A percentile compares a stretch with the other conserved stretches of the same genome.
These are phyloP conservation scores for Empidonax alnorum DNA, from an alignment of 2,113 vertebrate species.

Conservation along the genomic window DNA sequence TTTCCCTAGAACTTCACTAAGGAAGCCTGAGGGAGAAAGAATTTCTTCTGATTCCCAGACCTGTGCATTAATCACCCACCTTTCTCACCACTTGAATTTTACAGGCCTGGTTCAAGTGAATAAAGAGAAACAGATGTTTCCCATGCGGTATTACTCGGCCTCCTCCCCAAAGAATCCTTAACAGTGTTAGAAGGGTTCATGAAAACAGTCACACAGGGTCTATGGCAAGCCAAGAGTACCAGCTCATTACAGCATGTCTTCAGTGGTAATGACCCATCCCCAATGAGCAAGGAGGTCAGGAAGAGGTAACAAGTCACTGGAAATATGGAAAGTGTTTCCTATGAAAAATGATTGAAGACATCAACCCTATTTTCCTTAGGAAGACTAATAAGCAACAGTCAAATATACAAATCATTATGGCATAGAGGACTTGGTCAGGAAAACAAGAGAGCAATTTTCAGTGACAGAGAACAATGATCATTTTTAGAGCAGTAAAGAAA, in stretches of 20 bases:
- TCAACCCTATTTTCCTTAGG: neutral
- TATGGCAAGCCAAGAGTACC: neutral
- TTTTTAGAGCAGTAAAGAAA: neutral
- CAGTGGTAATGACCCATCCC: neutral
- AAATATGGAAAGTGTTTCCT: neutral
- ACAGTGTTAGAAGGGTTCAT: neutral
- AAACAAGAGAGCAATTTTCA: neutral
- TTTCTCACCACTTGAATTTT: neutral
- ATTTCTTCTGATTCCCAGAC: neutral
- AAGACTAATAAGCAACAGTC: neutral
- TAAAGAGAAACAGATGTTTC: neutral
- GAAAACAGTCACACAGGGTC: neutral
- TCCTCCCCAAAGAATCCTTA: fast-evolving
- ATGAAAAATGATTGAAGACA: neutral
- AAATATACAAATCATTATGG: neutral
- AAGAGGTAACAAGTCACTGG: neutral
- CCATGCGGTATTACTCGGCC: neutral
- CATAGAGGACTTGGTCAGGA: neutral
- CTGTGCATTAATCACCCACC: neutral
- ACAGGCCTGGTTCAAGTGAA: neutral
- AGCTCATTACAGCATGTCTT: neutral
- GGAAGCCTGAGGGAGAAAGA: neutral
- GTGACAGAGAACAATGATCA: neutral
- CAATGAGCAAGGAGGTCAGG: neutral
- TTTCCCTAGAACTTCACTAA: neutral